Base-by-base conservation (phyloP, 2,113 vertebrate genomes). In the Callionymus lyra region DNA sequence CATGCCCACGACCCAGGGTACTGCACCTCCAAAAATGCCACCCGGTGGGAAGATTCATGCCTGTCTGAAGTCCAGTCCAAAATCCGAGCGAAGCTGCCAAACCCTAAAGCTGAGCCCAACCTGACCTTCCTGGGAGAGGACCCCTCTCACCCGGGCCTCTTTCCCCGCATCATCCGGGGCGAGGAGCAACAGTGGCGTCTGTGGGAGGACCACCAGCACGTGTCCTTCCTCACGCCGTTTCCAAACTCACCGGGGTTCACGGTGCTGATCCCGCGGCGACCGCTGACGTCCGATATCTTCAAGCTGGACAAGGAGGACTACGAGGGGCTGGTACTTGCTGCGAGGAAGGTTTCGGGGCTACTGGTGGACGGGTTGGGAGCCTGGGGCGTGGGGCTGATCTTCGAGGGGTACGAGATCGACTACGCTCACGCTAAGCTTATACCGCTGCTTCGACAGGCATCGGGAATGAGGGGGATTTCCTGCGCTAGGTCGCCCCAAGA, bases 341-440 rank as follows among this genome's bases (percentile, higher is more conserved):
- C 78, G 1, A 42, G 41, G 47, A 71, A 59, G 31, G 79, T 74
- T 8, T 64, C 84, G 0, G 14, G 6, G 10, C 69, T 86, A 4
- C 69, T 87, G 1, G 57, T 73, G 54, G 70, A 71, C 16, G 71
- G 57, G 1, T 39, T 86, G 16, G 77, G 66, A 0, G 69, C 79
- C 6, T 63, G 37, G 44, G 83, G 74, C 3, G 58, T 81, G 13
- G 84, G 76, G 4, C 75, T 87, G 2, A 82, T 87, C 31, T 86
- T 87, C 39, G 86, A 87, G 44, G 86, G 86, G 5, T 86, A 69
- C 59, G 86, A 86, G 61, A 80, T 86, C 1, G 81, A 86, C 53
- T 87, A 86, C 1, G 84, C 86, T 54, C 86, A 87, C 0, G 76
- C 75, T 16, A 87, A 87, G 59, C 13, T 87, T 43, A 76, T 86